These are phyloP conservation scores for Botia almorhae DNA, from an alignment of 2,797 vertebrate genomes.

Conservation along the genomic window DNA sequence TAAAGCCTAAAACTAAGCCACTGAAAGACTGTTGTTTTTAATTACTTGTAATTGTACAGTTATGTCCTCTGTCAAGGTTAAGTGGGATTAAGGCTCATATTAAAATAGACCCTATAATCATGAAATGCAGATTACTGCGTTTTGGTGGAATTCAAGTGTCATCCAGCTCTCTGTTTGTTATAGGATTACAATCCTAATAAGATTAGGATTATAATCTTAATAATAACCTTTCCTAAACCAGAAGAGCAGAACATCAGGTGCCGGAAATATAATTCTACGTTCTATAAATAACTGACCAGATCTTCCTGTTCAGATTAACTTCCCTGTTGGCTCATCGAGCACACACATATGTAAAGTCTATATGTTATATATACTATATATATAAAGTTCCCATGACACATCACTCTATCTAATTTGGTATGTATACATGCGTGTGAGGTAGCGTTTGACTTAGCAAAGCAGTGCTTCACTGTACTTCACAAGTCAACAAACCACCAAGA, in stretches of 20 bases:
- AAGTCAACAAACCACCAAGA: background rate
- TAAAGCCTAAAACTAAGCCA: background rate
- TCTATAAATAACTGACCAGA: conserved; percentile 5
- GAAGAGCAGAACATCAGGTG: background rate
- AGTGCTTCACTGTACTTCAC: too few relatives aligned
- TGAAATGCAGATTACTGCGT: background rate
- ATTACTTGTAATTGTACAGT: background rate
- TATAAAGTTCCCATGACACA: too few relatives aligned
- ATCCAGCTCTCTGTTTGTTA: background rate
- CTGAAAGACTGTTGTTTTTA: too few relatives aligned
- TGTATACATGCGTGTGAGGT: background rate
- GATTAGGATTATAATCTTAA: too few relatives aligned
- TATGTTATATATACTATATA: too few relatives aligned
- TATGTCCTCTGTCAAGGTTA: background rate
- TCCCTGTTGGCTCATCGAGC: background rate
- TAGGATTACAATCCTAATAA: background rate
- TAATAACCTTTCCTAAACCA: background rate
- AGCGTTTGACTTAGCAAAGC: too few relatives aligned
- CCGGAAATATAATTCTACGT: background rate
- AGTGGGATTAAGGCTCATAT: background rate
- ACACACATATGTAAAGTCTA: too few relatives aligned
- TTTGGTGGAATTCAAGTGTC: background rate
- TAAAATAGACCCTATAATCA: background rate
- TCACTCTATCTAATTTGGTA: background rate
- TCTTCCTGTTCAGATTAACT: background rate